phyloP scores from a whole-genome alignment of 1,140 invertebrate genomes.

The Temnothorax nylanderi region DNA sequence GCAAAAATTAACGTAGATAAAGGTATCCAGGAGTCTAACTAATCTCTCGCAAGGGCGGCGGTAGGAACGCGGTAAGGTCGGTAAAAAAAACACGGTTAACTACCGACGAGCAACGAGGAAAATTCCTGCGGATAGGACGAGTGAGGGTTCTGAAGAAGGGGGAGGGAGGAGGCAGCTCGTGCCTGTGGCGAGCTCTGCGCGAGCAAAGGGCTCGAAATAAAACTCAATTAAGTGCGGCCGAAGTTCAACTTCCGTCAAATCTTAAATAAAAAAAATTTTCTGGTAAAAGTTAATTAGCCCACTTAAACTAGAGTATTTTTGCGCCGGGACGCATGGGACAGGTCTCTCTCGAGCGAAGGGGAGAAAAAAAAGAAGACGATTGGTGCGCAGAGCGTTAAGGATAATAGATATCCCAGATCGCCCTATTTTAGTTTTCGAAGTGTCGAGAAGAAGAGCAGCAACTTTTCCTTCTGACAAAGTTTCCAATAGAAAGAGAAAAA shows the following conservation, averaged over 20 bases:
- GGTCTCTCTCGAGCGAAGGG: neutral
- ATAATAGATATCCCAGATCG: slow-evolving; percentile 58
- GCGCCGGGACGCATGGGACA: slow-evolving; percentile 5
- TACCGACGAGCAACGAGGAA: slow-evolving; percentile 56
- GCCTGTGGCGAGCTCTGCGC: slow-evolving; percentile 41
- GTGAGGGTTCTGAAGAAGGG: slow-evolving; percentile 27
- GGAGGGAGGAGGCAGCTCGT: slow-evolving; percentile 4
- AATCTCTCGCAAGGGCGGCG: slow-evolving; percentile 24
- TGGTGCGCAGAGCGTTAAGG: slow-evolving; percentile 34
- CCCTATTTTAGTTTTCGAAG: slow-evolving; percentile 59
- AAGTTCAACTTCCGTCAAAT: slow-evolving; percentile 51
- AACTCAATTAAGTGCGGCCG: slow-evolving; percentile 59
- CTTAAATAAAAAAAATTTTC: slow-evolving; percentile 53
- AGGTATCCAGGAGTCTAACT: slow-evolving; percentile 44
- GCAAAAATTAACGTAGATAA: slow-evolving; percentile 55
- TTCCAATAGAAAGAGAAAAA: slow-evolving; percentile 40
- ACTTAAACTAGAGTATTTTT: slow-evolving; percentile 44
- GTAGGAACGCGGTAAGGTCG: slow-evolving; percentile 22
- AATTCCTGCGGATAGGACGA: slow-evolving; percentile 53
- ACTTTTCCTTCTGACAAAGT: slow-evolving; percentile 45
- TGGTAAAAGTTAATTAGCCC: slow-evolving; percentile 51
- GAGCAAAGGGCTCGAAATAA: slow-evolving; percentile 52
- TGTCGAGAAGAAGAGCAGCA: slow-evolving; percentile 35
- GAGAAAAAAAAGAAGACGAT: neutral
- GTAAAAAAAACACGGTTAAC: slow-evolving; percentile 37